A percentile compares a stretch with the other conserved stretches of the same genome.
Evolutionary conservation across 2,113 vertebrate species (phyloP).

Genomic region (Hymenochirus boettgeri): DNA sequence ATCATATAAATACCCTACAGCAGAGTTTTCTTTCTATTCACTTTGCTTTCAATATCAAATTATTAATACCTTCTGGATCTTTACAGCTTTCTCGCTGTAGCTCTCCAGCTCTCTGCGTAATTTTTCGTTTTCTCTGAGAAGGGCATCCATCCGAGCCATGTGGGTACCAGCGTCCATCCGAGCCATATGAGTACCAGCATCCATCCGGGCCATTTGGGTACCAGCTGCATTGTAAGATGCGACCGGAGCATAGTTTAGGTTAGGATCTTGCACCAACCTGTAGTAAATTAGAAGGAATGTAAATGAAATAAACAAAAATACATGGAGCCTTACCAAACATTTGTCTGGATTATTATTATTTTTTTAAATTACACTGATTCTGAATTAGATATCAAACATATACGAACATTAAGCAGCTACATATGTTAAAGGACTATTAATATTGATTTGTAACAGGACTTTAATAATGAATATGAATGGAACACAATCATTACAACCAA

Average conservation of each 20-base stretch:
- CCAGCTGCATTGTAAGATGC: slow-evolving; percentile 58
- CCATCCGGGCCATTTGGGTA: slow-evolving; percentile 66
- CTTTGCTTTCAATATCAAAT: neutral
- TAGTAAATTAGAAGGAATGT: slow-evolving; percentile 17
- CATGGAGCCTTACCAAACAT: no score
- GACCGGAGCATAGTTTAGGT: slow-evolving; percentile 59
- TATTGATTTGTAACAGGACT: no score
- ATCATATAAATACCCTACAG: no score
- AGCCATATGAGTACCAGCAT: slow-evolving; percentile 61
- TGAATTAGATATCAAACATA: no score
- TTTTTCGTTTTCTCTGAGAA: slow-evolving; percentile 80
- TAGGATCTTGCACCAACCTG: slow-evolving; percentile 71
- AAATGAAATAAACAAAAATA: no score
- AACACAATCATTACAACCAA: no score
- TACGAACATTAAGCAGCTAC: no score
- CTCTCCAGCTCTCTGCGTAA: slow-evolving; percentile 80
- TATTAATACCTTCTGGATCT: slow-evolving; percentile 83
- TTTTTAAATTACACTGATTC: no score
- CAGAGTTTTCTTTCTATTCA: no score
- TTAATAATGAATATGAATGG: no score
- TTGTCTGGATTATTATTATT: no score
- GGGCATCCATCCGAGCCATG: slow-evolving; percentile 65
- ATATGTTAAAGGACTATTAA: no score
- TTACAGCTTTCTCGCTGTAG: slow-evolving; percentile 69
- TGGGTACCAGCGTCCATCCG: slow-evolving; percentile 63